phyloP scores from a whole-genome alignment of 2,888 invertebrate species.

The Aleiodes testaceus region DNA sequence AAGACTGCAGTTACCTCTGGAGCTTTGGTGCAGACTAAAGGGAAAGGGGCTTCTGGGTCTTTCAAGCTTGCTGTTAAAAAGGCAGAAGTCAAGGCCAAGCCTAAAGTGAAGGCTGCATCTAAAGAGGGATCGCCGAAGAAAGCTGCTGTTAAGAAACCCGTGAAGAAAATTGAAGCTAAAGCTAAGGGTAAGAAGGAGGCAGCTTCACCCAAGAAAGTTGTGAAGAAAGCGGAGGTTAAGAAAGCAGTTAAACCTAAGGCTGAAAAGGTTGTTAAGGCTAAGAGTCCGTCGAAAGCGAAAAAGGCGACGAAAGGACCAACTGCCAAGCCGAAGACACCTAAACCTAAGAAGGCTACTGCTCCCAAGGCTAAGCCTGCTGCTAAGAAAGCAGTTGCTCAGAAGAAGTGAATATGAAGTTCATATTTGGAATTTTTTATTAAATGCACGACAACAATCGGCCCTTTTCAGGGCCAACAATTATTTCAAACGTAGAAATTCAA shows the following conservation, averaged over 20 bases:
- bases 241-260: slow-evolving; percentile 1
- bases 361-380: slow-evolving; percentile 24
- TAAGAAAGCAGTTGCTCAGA: slow-evolving; percentile 34
- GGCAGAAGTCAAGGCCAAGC: slow-evolving; percentile 49
- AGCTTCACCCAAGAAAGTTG: slow-evolving; percentile 34
- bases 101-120: neutral
- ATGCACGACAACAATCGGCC: slow-evolving; percentile 43
- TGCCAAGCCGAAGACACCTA: slow-evolving; percentile 52
- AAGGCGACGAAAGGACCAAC: slow-evolving; percentile 49
- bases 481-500: slow-evolving; percentile 19
- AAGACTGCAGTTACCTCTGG: slow-evolving; percentile 76
- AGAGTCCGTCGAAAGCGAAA: slow-evolving; percentile 44
- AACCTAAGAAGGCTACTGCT: slow-evolving; percentile 49
- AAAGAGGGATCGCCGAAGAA: slow-evolving; percentile 11
- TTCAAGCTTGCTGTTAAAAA: slow-evolving; percentile 69
- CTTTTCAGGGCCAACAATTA: slow-evolving; percentile 51
- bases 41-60: slow-evolving; percentile 75
- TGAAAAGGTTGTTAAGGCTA: slow-evolving; percentile 36
- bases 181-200: slow-evolving; percentile 17
- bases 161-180: slow-evolving; percentile 27
- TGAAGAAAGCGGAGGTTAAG: slow-evolving; percentile 18
- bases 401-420: neutral
- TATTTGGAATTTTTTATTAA: neutral
- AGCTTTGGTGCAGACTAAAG: slow-evolving; percentile 76
- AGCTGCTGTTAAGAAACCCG: slow-evolving; percentile 20